A percentile compares a stretch with the other conserved stretches of the same genome.
phyloP scores from a whole-genome alignment of 1,140 invertebrate species.

The Cyrtorhinus lividipennis region DNA sequence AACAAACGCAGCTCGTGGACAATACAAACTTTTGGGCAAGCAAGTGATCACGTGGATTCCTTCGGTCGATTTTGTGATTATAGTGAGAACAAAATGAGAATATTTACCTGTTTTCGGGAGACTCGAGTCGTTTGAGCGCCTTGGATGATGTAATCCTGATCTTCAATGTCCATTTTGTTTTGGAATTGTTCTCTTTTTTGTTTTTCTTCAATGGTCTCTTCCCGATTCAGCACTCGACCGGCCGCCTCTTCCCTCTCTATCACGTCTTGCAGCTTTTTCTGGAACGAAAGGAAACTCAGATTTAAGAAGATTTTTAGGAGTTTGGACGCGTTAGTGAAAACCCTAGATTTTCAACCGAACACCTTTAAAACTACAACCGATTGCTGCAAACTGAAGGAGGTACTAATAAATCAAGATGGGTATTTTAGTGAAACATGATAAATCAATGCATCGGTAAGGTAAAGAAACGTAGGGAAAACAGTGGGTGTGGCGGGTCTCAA shows the following conservation, averaged over 20 bases:
- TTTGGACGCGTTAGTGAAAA: neutral
- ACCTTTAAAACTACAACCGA: neutral
- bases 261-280: constrained; percentile 69
- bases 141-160: constrained; percentile 79
- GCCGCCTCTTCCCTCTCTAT: constrained; percentile 69
- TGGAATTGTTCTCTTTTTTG: constrained; percentile 57
- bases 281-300: constrained; percentile 16
- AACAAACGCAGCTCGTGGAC: neutral
- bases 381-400: neutral
- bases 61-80: too few relatives aligned
- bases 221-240: constrained; percentile 36
- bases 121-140: constrained; percentile 66
- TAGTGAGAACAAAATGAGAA: neutral
- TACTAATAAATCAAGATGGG: neutral
- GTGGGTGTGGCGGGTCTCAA: too few relatives aligned
- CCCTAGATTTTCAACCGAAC: too few relatives aligned
- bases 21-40: too few relatives aligned
- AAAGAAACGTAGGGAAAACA: too few relatives aligned
- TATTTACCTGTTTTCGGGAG: constrained; percentile 68
- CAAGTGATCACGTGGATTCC: too few relatives aligned
- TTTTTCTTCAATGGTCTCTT: constrained; percentile 34
- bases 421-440: too few relatives aligned
- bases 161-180: constrained; percentile 67
- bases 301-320: too few relatives aligned
- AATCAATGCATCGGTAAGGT: too few relatives aligned